Evolutionary conservation across 1,140 invertebrate genomes (phyloP).

Genomic region (Bicyclus anynana): DNA sequence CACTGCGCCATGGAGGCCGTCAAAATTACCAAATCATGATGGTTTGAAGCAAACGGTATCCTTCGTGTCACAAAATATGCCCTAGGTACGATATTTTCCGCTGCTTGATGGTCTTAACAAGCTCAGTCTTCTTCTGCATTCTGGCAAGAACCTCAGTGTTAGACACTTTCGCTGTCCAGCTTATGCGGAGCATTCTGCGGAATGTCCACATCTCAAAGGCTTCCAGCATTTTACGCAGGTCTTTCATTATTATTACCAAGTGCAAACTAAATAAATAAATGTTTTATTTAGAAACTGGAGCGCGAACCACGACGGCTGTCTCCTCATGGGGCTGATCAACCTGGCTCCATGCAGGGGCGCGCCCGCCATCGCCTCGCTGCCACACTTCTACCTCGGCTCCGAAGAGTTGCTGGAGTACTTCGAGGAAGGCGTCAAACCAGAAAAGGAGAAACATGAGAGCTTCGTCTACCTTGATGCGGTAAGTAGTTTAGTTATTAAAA

Average conservation of each 20-base stretch:
- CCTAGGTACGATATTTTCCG: too few relatives aligned
- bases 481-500: constrained; percentile 35
- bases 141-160: too few relatives aligned
- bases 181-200: too few relatives aligned
- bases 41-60: too few relatives aligned
- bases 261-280: background rate
- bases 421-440: constrained; percentile 77
- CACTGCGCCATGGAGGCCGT: too few relatives aligned
- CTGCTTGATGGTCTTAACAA: too few relatives aligned
- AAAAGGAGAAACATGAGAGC: constrained; percentile 77
- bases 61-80: too few relatives aligned
- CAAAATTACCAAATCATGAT: too few relatives aligned
- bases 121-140: too few relatives aligned
- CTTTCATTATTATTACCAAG: too few relatives aligned
- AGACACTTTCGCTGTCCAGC: too few relatives aligned
- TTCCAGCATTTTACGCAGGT: too few relatives aligned
- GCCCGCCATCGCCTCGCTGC: constrained; percentile 78
- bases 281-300: constrained; percentile 64
- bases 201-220: background rate
- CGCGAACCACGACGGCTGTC: constrained; percentile 59
- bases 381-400: constrained; percentile 80
- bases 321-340: constrained; percentile 72
- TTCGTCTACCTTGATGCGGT: constrained; percentile 80
- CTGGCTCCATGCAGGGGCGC: constrained; percentile 72
- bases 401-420: constrained; percentile 66